Evolutionary conservation across 2,113 vertebrate genomes (phyloP).

Genomic region (Irena cyanogastra): DNA sequence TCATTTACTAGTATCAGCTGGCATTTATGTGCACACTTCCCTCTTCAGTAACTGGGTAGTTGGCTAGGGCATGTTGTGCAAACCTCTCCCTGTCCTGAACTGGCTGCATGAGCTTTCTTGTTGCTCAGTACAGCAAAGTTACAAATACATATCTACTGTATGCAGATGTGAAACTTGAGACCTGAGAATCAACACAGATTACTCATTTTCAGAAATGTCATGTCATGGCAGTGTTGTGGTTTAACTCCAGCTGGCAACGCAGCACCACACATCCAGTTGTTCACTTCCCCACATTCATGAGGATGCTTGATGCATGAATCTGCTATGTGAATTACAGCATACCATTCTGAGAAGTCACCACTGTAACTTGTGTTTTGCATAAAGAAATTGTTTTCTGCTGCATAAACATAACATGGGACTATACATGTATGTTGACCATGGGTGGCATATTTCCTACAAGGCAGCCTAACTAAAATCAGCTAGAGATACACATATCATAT

Average conservation of each 20-base stretch:
- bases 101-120: slow-evolving; percentile 2
- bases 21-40: slow-evolving; percentile 38
- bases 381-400: background rate
- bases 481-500: background rate
- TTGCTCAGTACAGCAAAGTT: background rate
- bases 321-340: background rate
- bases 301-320: background rate
- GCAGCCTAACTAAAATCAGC: background rate
- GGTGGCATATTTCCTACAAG: background rate
- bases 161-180: background rate
- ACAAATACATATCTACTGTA: background rate
- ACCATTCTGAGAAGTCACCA: background rate
- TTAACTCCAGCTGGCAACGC: background rate
- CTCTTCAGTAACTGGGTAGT: background rate
- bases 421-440: background rate
- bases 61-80: background rate
- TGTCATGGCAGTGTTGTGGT: background rate
- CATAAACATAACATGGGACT: background rate
- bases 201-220: background rate
- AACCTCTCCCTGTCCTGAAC: slow-evolving; percentile 23
- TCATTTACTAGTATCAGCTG: slow-evolving; percentile 30
- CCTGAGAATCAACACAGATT: background rate
- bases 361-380: background rate
- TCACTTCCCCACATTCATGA: background rate
- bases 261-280: background rate